Evolutionary conservation across 2,888 invertebrate species (phyloP), one percentile per base, ranked within the genome.

Genomic region (Halocaridina rubra): DNA sequence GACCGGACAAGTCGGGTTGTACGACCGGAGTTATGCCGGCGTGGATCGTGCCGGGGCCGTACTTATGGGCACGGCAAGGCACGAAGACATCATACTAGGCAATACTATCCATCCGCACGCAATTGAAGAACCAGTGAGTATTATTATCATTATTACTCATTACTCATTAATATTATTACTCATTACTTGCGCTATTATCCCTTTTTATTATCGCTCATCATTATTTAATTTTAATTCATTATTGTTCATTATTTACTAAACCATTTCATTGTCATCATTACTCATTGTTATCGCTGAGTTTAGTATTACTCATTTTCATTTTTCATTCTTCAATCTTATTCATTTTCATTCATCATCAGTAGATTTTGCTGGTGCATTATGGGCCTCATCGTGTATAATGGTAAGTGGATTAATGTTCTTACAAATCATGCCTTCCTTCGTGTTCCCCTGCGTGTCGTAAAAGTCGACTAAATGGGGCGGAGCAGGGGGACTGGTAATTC

Each of bases 1-100:
- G 87, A 79, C 75, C 32, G 81, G 87, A 16, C 87, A 87, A 39
- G 87, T 87, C 29, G 87, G 87, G 1, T 75, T 87, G 22, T 87
- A 87, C 76, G 87, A 87, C 79, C 77, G 87, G 46, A 79, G 76
- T 61, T 87, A 87, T 76, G 79, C 81, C 19, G 77, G 78, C 3
- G 85, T 87, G 74, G 87, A 87, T 81, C 22, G 87, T n/a, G 61
- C 81, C 8, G 87, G 87, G 7, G 87, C 87, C 19, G 87, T 87
- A 16, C 76, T 87, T 19, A 87, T 87, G 87, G 87, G 87, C 67
- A 46, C 85, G 24, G 76, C 85, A 3, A 39, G 87, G 53, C 87
- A 85, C 75, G 87, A 87, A 39, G 87, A 87, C 59, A 53, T 87
- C n/a, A 85, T 87, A 24, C 81, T 87, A 39, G 78, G 81, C 61